Evolutionary conservation across 2,113 vertebrate species (phyloP).

Genomic region (Gulo gulo): DNA sequence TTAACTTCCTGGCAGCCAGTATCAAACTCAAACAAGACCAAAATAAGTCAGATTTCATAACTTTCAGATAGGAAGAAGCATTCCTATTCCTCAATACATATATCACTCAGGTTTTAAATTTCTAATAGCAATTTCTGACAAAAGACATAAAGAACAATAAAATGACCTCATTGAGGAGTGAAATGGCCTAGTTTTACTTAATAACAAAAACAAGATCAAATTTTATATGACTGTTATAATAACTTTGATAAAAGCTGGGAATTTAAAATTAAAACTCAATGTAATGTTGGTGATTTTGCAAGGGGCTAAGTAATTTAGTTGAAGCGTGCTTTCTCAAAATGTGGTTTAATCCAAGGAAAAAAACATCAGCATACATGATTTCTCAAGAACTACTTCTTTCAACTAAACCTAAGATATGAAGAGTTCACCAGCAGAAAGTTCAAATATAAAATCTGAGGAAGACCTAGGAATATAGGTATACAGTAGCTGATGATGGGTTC

Average conservation of each 20-base stretch:
- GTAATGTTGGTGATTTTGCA: neutral
- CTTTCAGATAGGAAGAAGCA: neutral
- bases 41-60: neutral
- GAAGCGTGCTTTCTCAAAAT: neutral
- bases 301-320: neutral
- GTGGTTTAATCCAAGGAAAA: neutral
- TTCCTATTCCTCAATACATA: neutral
- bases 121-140: neutral
- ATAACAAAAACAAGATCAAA: neutral
- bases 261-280: neutral
- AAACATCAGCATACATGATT: neutral
- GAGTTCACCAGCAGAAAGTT: neutral
- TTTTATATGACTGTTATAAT: neutral
- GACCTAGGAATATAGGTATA: neutral
- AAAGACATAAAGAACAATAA: neutral
- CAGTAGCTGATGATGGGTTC: neutral
- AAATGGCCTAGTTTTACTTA: neutral
- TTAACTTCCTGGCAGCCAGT: neutral
- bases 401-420: neutral
- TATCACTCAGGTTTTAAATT: neutral
- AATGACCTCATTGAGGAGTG: neutral
- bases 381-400: neutral
- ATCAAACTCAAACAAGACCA: neutral
- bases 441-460: neutral
- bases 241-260: neutral